These are phyloP conservation scores for Conus betulinus DNA, from an alignment of 1,140 invertebrate species.

Conservation along the genomic window DNA sequence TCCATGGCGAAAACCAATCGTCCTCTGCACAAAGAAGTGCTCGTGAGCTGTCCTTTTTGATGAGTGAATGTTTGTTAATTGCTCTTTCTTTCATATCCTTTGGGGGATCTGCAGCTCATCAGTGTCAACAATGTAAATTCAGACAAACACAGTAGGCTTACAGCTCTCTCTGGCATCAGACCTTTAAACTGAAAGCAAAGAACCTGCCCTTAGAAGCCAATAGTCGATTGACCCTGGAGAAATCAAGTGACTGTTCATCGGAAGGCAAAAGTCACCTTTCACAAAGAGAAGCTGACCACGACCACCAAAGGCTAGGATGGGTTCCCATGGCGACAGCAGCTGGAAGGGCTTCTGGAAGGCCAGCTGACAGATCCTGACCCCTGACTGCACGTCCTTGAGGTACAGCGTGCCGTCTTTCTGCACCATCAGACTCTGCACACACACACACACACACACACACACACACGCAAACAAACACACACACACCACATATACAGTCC, in stretches of 20 bases:
- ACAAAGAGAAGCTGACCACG: constrained; percentile 67
- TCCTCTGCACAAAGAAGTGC: too few species aligned
- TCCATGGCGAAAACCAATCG: too few species aligned
- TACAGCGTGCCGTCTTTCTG: constrained; percentile 61
- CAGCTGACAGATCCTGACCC: constrained; percentile 62
- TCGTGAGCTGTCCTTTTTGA: too few species aligned
- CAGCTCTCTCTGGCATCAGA: too few species aligned
- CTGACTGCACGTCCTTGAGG: constrained; percentile 64
- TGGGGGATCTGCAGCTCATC: too few species aligned
- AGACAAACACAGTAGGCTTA: too few species aligned
- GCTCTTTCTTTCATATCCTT: too few species aligned
- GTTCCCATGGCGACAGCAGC: constrained; percentile 68
- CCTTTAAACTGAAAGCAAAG: too few species aligned
- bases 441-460: constrained; percentile 18
- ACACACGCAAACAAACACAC: constrained; percentile 15
- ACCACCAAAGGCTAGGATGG: constrained; percentile 62
- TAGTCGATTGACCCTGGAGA: not conserved
- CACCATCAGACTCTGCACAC: constrained; percentile 59
- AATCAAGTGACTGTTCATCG: too few species aligned
- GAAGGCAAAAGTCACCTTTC: constrained; percentile 57
- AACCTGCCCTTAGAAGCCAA: not conserved
- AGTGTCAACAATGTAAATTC: too few species aligned
- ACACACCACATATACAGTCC: too few species aligned
- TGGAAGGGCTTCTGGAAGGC: constrained; percentile 59
- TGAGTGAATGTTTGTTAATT: too few species aligned